A percentile compares a stretch with the other conserved stretches of the same genome.
Conservation (phyloP, 1,140 invertebrate species). For the Mylabris phalerata region DNA sequence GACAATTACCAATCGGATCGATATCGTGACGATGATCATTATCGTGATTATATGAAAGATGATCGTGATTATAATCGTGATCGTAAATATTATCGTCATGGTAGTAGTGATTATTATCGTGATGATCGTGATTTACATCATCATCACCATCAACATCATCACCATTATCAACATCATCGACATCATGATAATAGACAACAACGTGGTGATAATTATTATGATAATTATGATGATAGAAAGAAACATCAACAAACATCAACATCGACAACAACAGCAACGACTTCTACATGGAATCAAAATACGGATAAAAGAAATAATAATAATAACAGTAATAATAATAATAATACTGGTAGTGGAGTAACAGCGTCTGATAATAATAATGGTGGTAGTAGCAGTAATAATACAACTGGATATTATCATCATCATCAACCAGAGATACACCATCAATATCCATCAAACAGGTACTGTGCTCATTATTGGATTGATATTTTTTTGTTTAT, state of each 20-base stretch:
- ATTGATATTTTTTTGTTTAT: neutral
- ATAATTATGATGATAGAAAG: constrained; percentile 19
- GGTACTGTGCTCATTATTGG: constrained; percentile 20
- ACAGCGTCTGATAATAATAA: too few relatives aligned
- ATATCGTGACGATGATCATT: constrained; percentile 5
- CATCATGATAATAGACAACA: constrained; percentile 10
- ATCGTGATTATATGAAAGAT: constrained; percentile 21
- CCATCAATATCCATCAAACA: constrained; percentile 20
- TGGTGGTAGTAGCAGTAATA: neutral
- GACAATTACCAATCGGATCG: constrained; percentile 7
- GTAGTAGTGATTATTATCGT: neutral
- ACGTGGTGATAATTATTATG: constrained; percentile 14
- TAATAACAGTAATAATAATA: too few relatives aligned
- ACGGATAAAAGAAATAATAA: too few relatives aligned
- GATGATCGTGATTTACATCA: neutral
- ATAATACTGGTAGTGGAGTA: too few relatives aligned
- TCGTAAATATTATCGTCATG: constrained; percentile 1
- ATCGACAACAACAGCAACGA: too few relatives aligned
- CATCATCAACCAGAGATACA: constrained; percentile 10
- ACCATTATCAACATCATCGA: neutral
- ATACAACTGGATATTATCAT: constrained; percentile 1
- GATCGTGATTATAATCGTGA: constrained; percentile 16
- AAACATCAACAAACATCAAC: neutral
- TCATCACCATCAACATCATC: too few relatives aligned
- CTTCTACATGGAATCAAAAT: too few relatives aligned